Percentiles rank a stretch among this genome's conserved stretches.
phyloP scores from a whole-genome alignment of 2,888 invertebrate species.

The Xestia c-nigrum region DNA sequence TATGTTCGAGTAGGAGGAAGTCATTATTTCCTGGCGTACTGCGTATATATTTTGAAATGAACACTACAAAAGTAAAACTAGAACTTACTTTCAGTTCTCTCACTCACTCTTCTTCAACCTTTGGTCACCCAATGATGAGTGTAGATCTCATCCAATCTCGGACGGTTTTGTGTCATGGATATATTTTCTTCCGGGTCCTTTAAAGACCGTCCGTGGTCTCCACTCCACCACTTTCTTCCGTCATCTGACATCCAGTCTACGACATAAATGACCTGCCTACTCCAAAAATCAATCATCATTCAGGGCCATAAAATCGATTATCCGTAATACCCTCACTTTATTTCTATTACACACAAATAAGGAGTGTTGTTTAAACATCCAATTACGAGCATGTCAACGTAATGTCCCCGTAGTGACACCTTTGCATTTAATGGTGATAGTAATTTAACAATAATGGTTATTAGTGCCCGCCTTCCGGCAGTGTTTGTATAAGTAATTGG shows the following conservation, averaged over 20 bases:
- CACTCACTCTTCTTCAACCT: neutral
- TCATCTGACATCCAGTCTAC: neutral
- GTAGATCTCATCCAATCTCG: neutral
- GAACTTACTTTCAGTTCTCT: neutral
- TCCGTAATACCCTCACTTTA: conserved; percentile 22
- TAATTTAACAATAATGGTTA: conserved; percentile 73
- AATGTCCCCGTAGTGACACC: conserved; percentile 75
- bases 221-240: neutral
- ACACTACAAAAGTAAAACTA: neutral
- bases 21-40: neutral
- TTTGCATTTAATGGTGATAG: conserved; percentile 70
- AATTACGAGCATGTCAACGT: conserved; percentile 71
- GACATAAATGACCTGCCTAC: neutral
- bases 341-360: conserved; percentile 29
- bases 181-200: neutral
- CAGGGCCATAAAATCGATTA: conserved; percentile 20
- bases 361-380: conserved; percentile 72
- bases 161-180: neutral
- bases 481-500: conserved; percentile 59
- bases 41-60: neutral
- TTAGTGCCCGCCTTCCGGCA: conserved; percentile 56
- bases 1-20: neutral
- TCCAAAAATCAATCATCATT: neutral
- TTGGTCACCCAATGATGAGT: neutral
- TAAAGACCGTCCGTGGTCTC: neutral